Evolutionary conservation across 2,888 invertebrate genomes (phyloP), one percentile per base, ranked within the genome.

Genomic region (Zaprionus bogoriensis): DNA sequence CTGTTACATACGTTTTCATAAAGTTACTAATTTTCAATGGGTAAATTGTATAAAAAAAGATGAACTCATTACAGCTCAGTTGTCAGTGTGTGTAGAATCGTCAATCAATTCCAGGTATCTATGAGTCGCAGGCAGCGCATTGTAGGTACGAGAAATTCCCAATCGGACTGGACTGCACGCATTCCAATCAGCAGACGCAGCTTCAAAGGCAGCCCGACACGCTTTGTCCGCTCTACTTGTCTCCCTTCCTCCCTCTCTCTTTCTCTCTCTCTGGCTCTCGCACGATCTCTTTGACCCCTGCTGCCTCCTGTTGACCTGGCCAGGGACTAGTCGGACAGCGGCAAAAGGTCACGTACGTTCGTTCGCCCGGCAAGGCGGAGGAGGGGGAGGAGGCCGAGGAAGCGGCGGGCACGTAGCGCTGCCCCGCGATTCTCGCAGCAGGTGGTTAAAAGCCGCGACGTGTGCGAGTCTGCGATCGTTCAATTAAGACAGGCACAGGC

Each of bases 361-460:
- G 67, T 54, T 3, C 32, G 23, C 42, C 47, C 28, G 55, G 36
- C 20, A 25, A 32, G 32, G 10, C 42, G 36, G 25, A 6, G 30
- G 19, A 10, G 30, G 47, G 32, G 27, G 41, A 39, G 58, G 47
- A 48, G 39, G 38, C n/a, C n/a, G 27, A 44, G 51, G 28, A 27
- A 45, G 61, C 52, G 50, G 61, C 52, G 50, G 38, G 50, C 67
- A 71, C 70, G 70, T 66, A 66, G 9, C 14, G 32, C 12, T 44
- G 27, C 19, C 38, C 27, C 32, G 19, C 52, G n/a, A n/a, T n/a
- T 36, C 48, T 42, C 67, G 7, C 67, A 67, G 67, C 68, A 63
- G 68, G 68, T 44, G 58, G 32, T 42, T 9, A 27, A 39, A 9
- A 12, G 27, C 22, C 6, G 14, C 19, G 4, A 19, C 28, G 10